Evolutionary conservation across 1,140 invertebrate genomes (phyloP).

Genomic region (Drosophila albomicans): DNA sequence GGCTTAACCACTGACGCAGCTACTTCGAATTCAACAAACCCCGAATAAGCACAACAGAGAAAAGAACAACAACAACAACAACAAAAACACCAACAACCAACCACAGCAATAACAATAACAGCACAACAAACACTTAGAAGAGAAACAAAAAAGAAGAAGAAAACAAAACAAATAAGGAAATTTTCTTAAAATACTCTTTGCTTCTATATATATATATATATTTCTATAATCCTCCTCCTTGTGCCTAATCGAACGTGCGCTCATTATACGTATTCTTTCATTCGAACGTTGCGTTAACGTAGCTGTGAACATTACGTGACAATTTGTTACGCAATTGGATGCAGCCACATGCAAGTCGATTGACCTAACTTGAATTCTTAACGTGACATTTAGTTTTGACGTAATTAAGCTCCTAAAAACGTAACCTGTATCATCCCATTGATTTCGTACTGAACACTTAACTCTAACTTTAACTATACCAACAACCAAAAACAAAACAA

Average conservation of each 20-base stretch:
- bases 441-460: constrained; percentile 64
- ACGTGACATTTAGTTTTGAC: constrained; percentile 74
- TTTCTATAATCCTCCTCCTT: constrained; percentile 68
- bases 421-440: constrained; percentile 81
- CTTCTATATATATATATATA: constrained; percentile 67
- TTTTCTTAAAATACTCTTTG: constrained; percentile 49
- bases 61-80: constrained; percentile 48
- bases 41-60: constrained; percentile 45
- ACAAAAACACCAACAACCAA: constrained; percentile 50
- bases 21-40: constrained; percentile 46
- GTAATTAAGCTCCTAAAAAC: constrained; percentile 79
- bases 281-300: constrained; percentile 56
- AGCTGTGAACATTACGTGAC: constrained; percentile 41
- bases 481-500: constrained; percentile 1
- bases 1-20: constrained; percentile 64
- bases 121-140: constrained; percentile 58
- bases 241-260: constrained; percentile 75
- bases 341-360: constrained; percentile 41
- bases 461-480: constrained; percentile 1
- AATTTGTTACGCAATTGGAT: constrained; percentile 48
- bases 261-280: constrained; percentile 63
- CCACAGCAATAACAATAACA: constrained; percentile 57
- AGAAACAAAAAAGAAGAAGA: constrained; percentile 42
- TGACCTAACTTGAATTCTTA: constrained; percentile 42
- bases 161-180: constrained; percentile 39